Conservation (phyloP, 2,888 invertebrate species). For the Serrognathus titanus region DNA sequence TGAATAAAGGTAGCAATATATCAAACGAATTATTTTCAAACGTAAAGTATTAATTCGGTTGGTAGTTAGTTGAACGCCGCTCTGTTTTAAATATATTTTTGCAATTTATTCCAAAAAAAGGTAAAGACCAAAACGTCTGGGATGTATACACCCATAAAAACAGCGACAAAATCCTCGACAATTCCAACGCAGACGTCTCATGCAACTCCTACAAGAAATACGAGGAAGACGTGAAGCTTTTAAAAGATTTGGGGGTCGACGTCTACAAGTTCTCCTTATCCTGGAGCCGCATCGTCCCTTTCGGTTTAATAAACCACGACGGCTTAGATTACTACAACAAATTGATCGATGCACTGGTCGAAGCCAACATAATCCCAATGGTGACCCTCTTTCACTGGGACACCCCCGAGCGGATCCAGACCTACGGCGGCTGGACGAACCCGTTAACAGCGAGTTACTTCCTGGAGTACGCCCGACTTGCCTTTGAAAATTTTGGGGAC, state of each 20-base stretch:
- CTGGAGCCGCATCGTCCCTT: conserved; percentile 73
- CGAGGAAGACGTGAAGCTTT: conserved; percentile 61
- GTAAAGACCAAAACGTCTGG: conserved; percentile 64
- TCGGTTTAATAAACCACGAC: conserved; percentile 63
- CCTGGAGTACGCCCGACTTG: conserved; percentile 53
- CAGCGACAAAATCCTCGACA: conserved; percentile 54
- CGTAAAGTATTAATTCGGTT: no score
- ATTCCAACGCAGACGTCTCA: conserved; percentile 62
- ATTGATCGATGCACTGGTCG: conserved; percentile 67
- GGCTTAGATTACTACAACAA: conserved; percentile 76
- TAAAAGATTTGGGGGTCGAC: conserved; percentile 60
- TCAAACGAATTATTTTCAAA: no score
- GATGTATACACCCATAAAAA: conserved; percentile 53
- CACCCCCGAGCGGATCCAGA: conserved; percentile 40
- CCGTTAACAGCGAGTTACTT: conserved; percentile 54
- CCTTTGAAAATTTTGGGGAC: conserved; percentile 31
- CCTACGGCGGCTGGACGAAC: conserved; percentile 62
- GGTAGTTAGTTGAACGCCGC: no score
- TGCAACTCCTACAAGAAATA: conserved; percentile 68
- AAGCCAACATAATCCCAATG: conserved; percentile 56
- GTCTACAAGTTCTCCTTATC: conserved; percentile 72
- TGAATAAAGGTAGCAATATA: no score
- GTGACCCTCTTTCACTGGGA: conserved; percentile 53
- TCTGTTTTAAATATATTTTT: background rate
- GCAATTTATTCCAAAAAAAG: conserved; percentile 43